Evolutionary conservation across 2,113 vertebrate species (phyloP).

Genomic region (Addax nasomaculatus): DNA sequence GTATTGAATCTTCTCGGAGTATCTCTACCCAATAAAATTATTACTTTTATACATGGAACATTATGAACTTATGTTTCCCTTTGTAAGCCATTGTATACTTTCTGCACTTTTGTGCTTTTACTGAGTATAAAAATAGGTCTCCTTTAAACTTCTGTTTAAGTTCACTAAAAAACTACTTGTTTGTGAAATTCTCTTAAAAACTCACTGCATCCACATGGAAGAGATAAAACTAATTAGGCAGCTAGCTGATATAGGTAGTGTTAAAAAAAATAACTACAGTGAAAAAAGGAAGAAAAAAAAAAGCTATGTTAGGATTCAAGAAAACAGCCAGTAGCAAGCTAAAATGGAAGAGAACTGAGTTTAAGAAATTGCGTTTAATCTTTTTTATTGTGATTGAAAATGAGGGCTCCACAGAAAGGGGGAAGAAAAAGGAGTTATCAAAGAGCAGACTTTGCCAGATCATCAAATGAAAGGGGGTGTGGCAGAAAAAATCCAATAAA

Average conservation of each 20-base stretch:
- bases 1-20: constrained; percentile 79
- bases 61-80: constrained; percentile 83
- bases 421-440: neutral
- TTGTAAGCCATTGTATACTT: constrained; percentile 86
- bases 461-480: constrained; percentile 57
- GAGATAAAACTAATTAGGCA: constrained; percentile 84
- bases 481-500: constrained; percentile 41
- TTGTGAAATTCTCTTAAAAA: constrained; percentile 91
- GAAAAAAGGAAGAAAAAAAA: neutral
- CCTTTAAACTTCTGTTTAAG: constrained; percentile 87
- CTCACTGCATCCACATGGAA: constrained; percentile 86
- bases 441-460: constrained; percentile 61
- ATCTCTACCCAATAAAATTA: constrained; percentile 81
- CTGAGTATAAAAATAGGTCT: constrained; percentile 88
- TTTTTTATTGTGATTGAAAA: constrained; percentile 66
- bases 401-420: constrained; percentile 32
- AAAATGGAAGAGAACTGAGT: constrained; percentile 73
- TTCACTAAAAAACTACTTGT: constrained; percentile 89
- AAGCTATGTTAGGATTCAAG: constrained; percentile 45
- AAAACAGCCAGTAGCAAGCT: constrained; percentile 60
- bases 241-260: constrained; percentile 85
- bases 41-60: constrained; percentile 85
- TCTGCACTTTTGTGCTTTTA: constrained; percentile 88
- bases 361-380: constrained; percentile 57
- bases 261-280: constrained; percentile 70